Evolutionary conservation across 2,113 vertebrate species (phyloP).

Genomic region (Burhinus bistriatus): DNA sequence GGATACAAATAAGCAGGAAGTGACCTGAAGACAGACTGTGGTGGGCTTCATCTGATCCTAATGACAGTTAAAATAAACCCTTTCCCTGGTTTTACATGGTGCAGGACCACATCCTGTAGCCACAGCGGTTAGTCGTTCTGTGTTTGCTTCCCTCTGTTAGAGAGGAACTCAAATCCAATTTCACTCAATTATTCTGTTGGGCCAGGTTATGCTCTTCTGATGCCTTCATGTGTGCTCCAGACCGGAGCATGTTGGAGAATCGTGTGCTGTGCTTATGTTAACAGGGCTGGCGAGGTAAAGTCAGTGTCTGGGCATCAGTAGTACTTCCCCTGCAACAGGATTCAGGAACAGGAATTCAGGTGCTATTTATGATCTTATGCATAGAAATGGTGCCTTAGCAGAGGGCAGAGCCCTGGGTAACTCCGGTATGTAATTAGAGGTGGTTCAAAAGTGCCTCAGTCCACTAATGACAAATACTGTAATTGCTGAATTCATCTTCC

Average conservation of each 20-base stretch:
- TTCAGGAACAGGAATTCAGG: neutral
- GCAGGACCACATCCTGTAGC: neutral
- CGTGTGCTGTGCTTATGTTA: rapidly evolving
- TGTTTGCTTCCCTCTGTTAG: neutral
- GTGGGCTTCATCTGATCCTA: neutral
- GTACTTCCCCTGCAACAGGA: neutral
- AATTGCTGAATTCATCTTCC: neutral
- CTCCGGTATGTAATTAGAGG: neutral
- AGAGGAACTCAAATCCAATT: neutral
- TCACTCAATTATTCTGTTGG: neutral
- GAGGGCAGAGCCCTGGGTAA: neutral
- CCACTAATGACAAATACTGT: neutral
- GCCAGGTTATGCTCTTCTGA: neutral
- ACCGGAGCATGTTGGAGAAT: neutral
- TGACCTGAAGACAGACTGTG: neutral
- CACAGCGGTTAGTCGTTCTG: neutral
- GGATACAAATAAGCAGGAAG: neutral
- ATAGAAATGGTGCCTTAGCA: neutral
- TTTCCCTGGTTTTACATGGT: neutral
- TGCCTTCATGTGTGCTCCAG: neutral
- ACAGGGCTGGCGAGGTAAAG: neutral
- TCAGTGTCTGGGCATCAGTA: neutral
- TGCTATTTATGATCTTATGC: neutral
- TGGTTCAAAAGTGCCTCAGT: neutral
- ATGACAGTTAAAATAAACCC: neutral